Evolutionary conservation across 2,888 invertebrate species (phyloP).

Genomic region (Synanthedon formicaeformis): DNA sequence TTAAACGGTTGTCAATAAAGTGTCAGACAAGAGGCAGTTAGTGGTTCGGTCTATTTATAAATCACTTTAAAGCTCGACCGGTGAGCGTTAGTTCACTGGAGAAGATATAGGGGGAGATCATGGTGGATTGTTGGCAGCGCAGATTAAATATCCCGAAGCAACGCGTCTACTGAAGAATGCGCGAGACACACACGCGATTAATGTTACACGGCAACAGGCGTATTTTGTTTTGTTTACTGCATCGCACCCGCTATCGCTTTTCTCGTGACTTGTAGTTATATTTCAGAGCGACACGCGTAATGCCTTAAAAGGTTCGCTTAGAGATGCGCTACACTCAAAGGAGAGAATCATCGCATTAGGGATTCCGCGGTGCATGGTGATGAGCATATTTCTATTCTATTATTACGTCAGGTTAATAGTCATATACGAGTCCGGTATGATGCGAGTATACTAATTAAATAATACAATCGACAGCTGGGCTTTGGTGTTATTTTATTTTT

Average conservation of each 20-base stretch:
- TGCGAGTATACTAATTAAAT: too few species aligned
- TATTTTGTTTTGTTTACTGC: not conserved
- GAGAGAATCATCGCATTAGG: constrained; percentile 22
- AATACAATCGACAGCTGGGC: too few species aligned
- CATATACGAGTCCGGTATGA: too few species aligned
- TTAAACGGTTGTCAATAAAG: constrained; percentile 14
- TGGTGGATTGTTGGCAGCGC: not conserved
- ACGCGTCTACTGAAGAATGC: not conserved
- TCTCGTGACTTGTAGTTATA: constrained; percentile 19
- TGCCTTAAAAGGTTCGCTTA: constrained; percentile 29
- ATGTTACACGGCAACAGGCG: not conserved
- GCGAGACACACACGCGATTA: not conserved
- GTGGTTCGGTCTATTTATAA: constrained; percentile 45
- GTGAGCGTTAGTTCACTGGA: constrained; percentile 3
- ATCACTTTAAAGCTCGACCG: constrained; percentile 27
- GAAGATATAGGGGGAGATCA: not conserved
- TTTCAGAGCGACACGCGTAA: constrained; percentile 29
- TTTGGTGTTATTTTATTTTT: too few species aligned
- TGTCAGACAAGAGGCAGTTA: constrained; percentile 17
- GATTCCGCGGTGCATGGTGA: constrained; percentile 17
- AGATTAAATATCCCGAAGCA: not conserved
- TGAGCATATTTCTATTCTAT: constrained; percentile 9
- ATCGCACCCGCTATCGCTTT: constrained; percentile 21
- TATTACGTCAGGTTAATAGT: too few species aligned
- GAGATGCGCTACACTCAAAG: constrained; percentile 30